Conservation (phyloP, 2,113 vertebrate genomes). For the Scomber colias region DNA sequence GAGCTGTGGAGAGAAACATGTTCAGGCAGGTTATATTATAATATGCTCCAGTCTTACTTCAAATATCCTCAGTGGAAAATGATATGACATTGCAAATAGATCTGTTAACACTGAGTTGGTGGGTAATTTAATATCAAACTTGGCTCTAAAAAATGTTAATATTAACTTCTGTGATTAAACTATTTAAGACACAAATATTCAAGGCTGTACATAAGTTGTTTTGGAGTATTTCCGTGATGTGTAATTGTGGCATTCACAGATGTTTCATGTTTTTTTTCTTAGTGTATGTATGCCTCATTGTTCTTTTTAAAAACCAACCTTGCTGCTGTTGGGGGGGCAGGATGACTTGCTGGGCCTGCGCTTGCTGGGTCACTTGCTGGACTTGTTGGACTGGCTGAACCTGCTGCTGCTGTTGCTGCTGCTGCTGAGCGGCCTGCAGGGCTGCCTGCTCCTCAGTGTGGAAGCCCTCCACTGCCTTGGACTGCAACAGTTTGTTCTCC, state of each 20-base stretch:
- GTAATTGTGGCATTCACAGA: no score
- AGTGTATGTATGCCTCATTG: background rate
- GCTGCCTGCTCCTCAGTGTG: conserved; percentile 96
- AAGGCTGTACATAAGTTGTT: no score
- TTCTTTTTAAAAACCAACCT: conserved; percentile 82
- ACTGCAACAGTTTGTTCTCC: conserved; percentile 98
- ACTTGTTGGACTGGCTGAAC: conserved; percentile 88
- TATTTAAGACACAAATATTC: no score
- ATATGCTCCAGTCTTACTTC: background rate
- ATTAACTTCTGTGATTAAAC: background rate
- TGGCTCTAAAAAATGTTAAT: background rate
- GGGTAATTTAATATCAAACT: background rate
- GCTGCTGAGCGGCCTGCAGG: conserved; percentile 91
- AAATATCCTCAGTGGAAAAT: background rate
- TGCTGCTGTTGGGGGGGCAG: conserved; percentile 91
- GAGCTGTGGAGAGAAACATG: conserved; percentile 79
- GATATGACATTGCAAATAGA: background rate
- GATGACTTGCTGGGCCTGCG: conserved; percentile 91
- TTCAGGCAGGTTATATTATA: background rate
- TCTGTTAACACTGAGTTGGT: background rate
- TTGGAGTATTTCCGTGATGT: background rate
- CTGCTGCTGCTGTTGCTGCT: conserved; percentile 88
- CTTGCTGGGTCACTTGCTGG: conserved; percentile 87
- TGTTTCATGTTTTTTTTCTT: no score
- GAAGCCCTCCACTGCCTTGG: conserved; percentile 98